These are phyloP conservation scores for Drosophila takahashii DNA, from an alignment of 1,140 invertebrate species.

Conservation along the genomic window DNA sequence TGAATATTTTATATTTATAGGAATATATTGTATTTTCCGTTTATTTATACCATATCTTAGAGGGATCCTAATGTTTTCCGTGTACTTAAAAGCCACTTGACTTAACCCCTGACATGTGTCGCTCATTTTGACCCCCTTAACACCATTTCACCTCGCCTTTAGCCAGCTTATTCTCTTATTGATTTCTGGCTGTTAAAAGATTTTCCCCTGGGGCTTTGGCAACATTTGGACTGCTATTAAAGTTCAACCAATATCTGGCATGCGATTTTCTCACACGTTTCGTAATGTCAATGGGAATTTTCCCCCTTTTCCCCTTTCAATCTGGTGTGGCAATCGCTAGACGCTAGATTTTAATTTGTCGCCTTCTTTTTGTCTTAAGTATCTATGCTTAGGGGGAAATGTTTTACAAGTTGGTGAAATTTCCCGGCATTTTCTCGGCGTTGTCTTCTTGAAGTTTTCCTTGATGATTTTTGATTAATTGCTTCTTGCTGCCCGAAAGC, in stretches of 20 bases:
- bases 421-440: constrained; percentile 34
- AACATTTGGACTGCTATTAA: constrained; percentile 36
- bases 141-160: constrained; percentile 1
- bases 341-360: constrained; percentile 73
- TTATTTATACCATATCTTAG: neutral
- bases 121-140: constrained; percentile 15
- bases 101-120: constrained; percentile 36
- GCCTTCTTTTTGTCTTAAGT: constrained; percentile 26
- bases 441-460: constrained; percentile 13
- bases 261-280: constrained; percentile 49
- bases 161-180: constrained; percentile 20
- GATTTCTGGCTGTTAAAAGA: constrained; percentile 38
- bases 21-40: neutral
- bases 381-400: constrained; percentile 50
- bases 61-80: neutral
- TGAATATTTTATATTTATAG: no score
- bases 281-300: constrained; percentile 58
- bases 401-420: constrained; percentile 77
- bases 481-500: constrained; percentile 33
- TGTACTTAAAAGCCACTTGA: constrained; percentile 9
- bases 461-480: constrained; percentile 68
- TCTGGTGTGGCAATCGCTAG: constrained; percentile 40
- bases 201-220: constrained; percentile 29
- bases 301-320: constrained; percentile 10
- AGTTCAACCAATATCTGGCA: constrained; percentile 28